Conservation (phyloP, 2,888 invertebrate genomes). For the Gibbula magus region DNA sequence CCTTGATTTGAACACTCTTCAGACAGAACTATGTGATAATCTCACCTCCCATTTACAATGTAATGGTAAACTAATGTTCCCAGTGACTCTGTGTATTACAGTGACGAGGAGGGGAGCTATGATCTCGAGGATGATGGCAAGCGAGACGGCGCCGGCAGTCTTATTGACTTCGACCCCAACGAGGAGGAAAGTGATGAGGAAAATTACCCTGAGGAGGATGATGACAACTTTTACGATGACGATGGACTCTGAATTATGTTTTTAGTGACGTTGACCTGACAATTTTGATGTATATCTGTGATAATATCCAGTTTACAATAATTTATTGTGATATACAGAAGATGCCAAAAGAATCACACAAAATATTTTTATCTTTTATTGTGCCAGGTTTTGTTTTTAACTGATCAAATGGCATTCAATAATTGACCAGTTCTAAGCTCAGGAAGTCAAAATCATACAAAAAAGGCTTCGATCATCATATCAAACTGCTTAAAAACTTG, state of each 20-base stretch:
- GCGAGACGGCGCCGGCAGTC: conserved; percentile 7
- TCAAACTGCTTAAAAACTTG: no score
- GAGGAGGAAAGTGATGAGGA: conserved; percentile 34
- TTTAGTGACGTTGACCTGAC: background rate
- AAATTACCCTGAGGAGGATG: conserved; percentile 37
- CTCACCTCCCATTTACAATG: no score
- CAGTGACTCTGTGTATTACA: background rate
- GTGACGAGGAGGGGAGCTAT: conserved; percentile 22
- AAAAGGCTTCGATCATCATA: no score
- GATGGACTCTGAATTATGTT: background rate
- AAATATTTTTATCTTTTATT: background rate
- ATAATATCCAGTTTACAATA: conserved; percentile 20
- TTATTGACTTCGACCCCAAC: conserved; percentile 21
- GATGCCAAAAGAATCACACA: background rate
- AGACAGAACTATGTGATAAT: no score
- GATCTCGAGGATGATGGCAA: background rate
- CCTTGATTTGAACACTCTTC: no score
- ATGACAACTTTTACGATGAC: conserved; percentile 35
- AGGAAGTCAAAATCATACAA: no score
- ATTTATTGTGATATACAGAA: conserved; percentile 26
- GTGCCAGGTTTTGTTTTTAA: background rate
- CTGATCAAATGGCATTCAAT: background rate
- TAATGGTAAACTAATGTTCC: no score
- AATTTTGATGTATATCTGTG: conserved; percentile 10
- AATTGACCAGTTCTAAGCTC: no score